Percentiles rank a stretch among this genome's conserved stretches.
These are phyloP conservation scores for Alcedo atthis DNA, from an alignment of 2,797 vertebrate genomes.

Conservation along the genomic window DNA sequence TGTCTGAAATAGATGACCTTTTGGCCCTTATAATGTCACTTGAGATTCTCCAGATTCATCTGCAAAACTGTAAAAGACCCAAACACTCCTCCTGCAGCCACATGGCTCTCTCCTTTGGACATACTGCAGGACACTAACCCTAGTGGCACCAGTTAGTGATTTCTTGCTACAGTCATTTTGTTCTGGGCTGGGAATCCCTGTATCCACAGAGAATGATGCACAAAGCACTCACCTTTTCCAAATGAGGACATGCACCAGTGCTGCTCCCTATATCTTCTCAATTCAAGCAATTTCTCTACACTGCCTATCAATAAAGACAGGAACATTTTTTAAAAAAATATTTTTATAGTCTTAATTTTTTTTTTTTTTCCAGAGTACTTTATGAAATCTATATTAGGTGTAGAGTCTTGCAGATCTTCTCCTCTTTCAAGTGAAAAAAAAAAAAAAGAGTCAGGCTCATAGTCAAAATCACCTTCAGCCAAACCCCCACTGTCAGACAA, in stretches of 20 bases:
- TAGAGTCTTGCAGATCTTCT: not conserved
- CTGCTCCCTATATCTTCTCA: not conserved
- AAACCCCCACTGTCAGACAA: constrained; percentile 69
- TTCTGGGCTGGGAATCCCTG: not conserved
- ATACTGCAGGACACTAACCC: not conserved
- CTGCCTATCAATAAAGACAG: not conserved
- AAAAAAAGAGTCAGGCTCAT: constrained; percentile 15
- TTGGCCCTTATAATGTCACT: not conserved
- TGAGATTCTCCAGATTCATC: not conserved
- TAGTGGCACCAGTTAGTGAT: not conserved
- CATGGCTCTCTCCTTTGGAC: not conserved
- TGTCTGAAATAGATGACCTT: not conserved
- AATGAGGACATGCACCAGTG: not conserved
- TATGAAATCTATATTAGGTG: not conserved
- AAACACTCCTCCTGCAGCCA: not conserved
- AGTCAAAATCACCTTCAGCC: constrained; percentile 72
- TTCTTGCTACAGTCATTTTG: not conserved
- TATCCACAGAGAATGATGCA: not conserved
- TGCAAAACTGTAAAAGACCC: not conserved
- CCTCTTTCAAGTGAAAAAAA: not conserved
- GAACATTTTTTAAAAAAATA: too few relatives aligned
- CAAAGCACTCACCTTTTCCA: not conserved
- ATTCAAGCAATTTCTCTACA: not conserved
- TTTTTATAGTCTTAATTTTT: too few relatives aligned
- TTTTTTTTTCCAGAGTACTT: not conserved